A percentile compares a stretch with the other conserved stretches of the same genome.
These are phyloP conservation scores for Oscheius sp. DNA, from an alignment of 2,888 invertebrate genomes.

Conservation along the genomic window DNA sequence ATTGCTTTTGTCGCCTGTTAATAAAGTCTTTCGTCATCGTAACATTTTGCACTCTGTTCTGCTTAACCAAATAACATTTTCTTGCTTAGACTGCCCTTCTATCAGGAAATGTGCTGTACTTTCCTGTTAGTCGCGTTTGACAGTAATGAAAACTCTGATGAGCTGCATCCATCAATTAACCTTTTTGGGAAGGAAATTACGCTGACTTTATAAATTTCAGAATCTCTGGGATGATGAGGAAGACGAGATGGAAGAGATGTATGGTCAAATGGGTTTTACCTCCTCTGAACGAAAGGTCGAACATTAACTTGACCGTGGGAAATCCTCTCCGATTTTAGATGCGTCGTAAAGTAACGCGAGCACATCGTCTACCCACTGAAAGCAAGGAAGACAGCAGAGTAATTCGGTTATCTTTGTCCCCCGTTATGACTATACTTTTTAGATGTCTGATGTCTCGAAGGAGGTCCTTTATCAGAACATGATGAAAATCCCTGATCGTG, in stretches of 20 bases:
- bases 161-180: too few relatives aligned
- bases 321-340: neutral
- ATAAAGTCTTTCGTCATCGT: slow-evolving; percentile 34
- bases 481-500: slow-evolving; percentile 24
- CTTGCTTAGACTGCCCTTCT: too few relatives aligned
- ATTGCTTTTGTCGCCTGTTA: slow-evolving; percentile 22
- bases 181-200: too few relatives aligned
- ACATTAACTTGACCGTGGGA: slow-evolving; percentile 2
- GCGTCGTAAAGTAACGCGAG: slow-evolving; percentile 29
- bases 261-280: slow-evolving; percentile 28
- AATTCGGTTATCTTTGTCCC: neutral
- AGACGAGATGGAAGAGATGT: slow-evolving; percentile 35
- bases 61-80: too few relatives aligned
- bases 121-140: too few relatives aligned
- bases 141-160: too few relatives aligned
- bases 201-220: slow-evolving; percentile 9
- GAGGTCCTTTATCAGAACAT: slow-evolving; percentile 19
- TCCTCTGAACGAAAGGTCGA: slow-evolving; percentile 29
- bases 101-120: too few relatives aligned
- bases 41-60: slow-evolving; percentile 12
- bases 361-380: slow-evolving; percentile 25
- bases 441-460: slow-evolving; percentile 29
- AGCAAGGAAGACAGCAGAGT: slow-evolving; percentile 22
- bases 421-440: neutral
- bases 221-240: slow-evolving; percentile 37